Evolutionary conservation across 1,140 invertebrate genomes (phyloP).

Genomic region (Hirudo medicinalis): DNA sequence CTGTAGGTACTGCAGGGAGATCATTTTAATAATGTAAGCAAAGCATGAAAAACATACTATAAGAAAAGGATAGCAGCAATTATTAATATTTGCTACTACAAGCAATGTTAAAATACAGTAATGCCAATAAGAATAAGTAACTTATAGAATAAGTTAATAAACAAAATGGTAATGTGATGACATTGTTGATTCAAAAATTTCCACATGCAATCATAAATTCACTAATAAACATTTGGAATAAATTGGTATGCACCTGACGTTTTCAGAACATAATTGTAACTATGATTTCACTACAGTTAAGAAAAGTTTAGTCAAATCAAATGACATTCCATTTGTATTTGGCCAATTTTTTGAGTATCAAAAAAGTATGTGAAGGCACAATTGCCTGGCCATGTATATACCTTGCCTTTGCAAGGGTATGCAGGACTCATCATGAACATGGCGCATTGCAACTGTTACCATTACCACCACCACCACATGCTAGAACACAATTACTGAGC

Average conservation of each 20-base stretch:
- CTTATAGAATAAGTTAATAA: too few relatives aligned
- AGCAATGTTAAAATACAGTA: neutral
- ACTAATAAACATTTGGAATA: slow-evolving; percentile 11
- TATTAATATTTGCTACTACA: neutral
- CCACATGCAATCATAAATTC: too few relatives aligned
- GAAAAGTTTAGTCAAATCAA: too few relatives aligned
- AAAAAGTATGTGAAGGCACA: too few relatives aligned
- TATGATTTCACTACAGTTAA: neutral
- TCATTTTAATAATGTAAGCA: neutral
- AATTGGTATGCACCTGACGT: slow-evolving; percentile 1
- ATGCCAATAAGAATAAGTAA: too few relatives aligned
- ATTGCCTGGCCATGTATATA: neutral
- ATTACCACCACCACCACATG: neutral
- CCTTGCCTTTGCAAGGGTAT: too few relatives aligned
- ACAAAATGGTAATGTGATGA: too few relatives aligned
- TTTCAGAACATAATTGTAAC: slow-evolving; percentile 2
- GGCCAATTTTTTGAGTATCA: too few relatives aligned
- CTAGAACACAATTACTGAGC: neutral
- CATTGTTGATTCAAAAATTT: too few relatives aligned
- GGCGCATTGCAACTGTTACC: neutral
- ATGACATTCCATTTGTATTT: too few relatives aligned
- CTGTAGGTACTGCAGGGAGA: slow-evolving; percentile 45
- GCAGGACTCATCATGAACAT: neutral
- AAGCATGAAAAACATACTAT: neutral
- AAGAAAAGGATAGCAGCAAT: slow-evolving; percentile 13